Percentiles rank a stretch among this genome's conserved stretches.
Conservation (phyloP, 2,797 vertebrate species). For the Aratinga solstitialis region DNA sequence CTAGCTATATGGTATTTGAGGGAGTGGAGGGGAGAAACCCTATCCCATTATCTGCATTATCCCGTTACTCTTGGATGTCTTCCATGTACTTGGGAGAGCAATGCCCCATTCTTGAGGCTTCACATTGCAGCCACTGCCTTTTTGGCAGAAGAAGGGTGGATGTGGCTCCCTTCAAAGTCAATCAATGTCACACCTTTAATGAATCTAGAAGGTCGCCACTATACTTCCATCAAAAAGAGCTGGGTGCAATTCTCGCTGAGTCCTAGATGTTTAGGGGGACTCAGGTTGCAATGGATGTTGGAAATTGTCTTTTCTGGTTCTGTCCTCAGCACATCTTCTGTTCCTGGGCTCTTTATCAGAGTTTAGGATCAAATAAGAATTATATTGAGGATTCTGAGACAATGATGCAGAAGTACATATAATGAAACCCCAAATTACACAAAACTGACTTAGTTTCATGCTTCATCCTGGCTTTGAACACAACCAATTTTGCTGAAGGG, state of each 20-base stretch:
- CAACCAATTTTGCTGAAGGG: neutral
- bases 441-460: neutral
- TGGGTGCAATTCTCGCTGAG: constrained; percentile 57
- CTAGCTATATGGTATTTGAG: constrained; percentile 38
- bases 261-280: constrained; percentile 34
- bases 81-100: constrained; percentile 66
- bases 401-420: neutral
- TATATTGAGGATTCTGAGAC: neutral
- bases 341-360: neutral
- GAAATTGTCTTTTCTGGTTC: constrained; percentile 7
- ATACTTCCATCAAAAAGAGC: constrained; percentile 9
- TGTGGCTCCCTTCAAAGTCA: constrained; percentile 68
- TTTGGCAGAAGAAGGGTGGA: constrained; percentile 67
- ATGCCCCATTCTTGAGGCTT: constrained; percentile 61
- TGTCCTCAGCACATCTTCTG: constrained; percentile 28
- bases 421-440: neutral
- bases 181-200: constrained; percentile 61
- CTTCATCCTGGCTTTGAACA: neutral
- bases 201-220: constrained; percentile 48
- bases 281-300: constrained; percentile 33
- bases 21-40: constrained; percentile 59
- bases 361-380: neutral
- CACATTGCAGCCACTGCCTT: constrained; percentile 62
- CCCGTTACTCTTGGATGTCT: constrained; percentile 57
- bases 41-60: constrained; percentile 66